These are phyloP conservation scores for Sialis lutaria DNA, from an alignment of 2,888 invertebrate species.

Conservation along the genomic window DNA sequence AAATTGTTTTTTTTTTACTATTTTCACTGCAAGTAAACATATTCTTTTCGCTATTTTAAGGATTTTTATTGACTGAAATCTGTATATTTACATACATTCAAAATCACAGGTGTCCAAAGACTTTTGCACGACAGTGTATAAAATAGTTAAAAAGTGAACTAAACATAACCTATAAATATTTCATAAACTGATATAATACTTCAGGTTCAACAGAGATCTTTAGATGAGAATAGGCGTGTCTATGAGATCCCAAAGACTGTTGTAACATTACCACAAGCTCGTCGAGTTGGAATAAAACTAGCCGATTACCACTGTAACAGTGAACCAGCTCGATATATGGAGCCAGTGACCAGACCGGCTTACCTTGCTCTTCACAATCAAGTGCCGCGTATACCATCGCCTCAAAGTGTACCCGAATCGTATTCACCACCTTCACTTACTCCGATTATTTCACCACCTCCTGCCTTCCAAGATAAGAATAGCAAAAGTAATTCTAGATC, in stretches of 20 bases:
- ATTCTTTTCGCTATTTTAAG: too few relatives aligned
- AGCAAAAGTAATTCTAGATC: slow-evolving; percentile 15
- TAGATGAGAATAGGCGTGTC: slow-evolving; percentile 30
- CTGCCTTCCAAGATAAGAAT: slow-evolving; percentile 42
- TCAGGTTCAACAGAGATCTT: slow-evolving; percentile 31
- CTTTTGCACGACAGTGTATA: too few relatives aligned
- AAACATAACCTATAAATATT: too few relatives aligned
- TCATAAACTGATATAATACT: too few relatives aligned
- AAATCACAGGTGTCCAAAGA: too few relatives aligned
- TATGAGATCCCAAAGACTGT: slow-evolving; percentile 18
- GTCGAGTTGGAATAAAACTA: slow-evolving; percentile 28
- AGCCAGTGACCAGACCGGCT: slow-evolving; percentile 18
- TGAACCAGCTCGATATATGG: slow-evolving; percentile 17
- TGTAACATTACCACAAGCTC: slow-evolving; percentile 12
- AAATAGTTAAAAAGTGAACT: too few relatives aligned
- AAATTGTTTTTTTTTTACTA: too few relatives aligned
- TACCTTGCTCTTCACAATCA: slow-evolving; percentile 17
- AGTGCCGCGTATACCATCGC: slow-evolving; percentile 22
- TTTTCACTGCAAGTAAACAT: too few relatives aligned
- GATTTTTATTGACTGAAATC: too few relatives aligned
- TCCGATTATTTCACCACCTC: slow-evolving; percentile 51
- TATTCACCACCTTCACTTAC: slow-evolving; percentile 45
- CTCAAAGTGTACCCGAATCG: slow-evolving; percentile 23
- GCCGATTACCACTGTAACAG: slow-evolving; percentile 33
- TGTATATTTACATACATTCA: too few relatives aligned